These are phyloP conservation scores for Chelonia mydas DNA, from an alignment of 2,797 vertebrate genomes.

Conservation along the genomic window DNA sequence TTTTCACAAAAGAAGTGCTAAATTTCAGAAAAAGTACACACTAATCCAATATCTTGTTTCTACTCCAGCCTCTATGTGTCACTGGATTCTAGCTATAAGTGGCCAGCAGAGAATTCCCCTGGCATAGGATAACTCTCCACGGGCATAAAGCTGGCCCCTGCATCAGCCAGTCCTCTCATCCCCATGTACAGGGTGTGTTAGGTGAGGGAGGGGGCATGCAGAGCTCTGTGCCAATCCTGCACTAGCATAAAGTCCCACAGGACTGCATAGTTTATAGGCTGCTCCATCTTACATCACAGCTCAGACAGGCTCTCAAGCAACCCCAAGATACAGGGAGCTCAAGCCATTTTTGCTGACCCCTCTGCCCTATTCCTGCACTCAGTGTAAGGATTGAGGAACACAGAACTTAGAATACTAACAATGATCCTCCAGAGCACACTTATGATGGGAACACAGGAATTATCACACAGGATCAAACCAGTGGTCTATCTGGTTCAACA, in stretches of 20 bases:
- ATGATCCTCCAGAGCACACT: background rate
- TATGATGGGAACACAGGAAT: background rate
- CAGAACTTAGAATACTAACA: background rate
- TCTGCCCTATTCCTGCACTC: background rate
- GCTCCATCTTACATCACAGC: background rate
- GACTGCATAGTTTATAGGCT: background rate
- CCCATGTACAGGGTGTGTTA: background rate
- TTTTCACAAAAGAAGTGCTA: too few species aligned
- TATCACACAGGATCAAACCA: background rate
- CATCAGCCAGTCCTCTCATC: too few species aligned
- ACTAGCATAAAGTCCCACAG: background rate
- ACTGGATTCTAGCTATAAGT: too few species aligned
- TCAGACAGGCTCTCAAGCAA: background rate
- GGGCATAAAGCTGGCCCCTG: too few species aligned
- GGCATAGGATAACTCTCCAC: too few species aligned
- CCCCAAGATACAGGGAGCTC: background rate
- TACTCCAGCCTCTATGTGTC: too few species aligned
- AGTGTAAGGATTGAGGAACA: background rate
- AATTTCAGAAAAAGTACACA: too few species aligned
- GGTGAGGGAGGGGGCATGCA: background rate
- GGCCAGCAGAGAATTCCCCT: too few species aligned
- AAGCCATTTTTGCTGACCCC: background rate
- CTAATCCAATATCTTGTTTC: too few species aligned
- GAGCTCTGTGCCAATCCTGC: background rate
- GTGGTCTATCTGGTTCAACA: background rate